Conservation (phyloP, 1,140 invertebrate genomes). For the Hesperophylax magnus region DNA sequence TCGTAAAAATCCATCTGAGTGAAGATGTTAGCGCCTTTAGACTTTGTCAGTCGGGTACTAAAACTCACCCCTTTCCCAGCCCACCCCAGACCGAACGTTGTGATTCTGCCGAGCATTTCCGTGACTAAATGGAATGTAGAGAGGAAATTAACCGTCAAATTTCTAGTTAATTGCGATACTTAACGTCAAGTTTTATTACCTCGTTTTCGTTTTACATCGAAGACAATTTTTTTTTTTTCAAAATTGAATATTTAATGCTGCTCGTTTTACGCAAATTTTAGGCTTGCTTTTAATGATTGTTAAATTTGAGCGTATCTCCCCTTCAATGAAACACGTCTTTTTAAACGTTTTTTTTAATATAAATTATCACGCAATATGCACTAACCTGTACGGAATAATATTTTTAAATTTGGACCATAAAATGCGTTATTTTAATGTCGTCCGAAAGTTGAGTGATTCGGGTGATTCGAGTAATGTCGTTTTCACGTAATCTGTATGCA, state of each 20-base stretch:
- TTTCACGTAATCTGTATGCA: no score
- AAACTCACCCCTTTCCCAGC: not conserved
- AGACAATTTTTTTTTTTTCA: slow-evolving; percentile 3
- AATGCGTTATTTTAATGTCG: no score
- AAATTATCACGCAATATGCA: no score
- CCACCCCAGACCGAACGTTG: not conserved
- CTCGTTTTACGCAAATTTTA: no score
- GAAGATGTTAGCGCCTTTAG: slow-evolving; percentile 9
- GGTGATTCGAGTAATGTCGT: no score
- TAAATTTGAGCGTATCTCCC: no score
- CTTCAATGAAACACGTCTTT: no score
- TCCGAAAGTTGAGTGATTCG: no score
- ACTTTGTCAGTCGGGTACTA: slow-evolving; percentile 1
- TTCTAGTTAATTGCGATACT: slow-evolving; percentile 18
- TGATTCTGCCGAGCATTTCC: slow-evolving; percentile 19
- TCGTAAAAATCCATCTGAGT: slow-evolving; percentile 40
- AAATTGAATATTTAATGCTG: slow-evolving; percentile 23
- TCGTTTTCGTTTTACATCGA: slow-evolving; percentile 23
- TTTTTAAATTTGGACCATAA: no score
- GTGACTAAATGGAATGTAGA: slow-evolving; percentile 10
- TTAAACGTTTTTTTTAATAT: no score
- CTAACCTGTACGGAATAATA: no score
- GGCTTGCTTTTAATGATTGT: no score
- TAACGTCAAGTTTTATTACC: slow-evolving; percentile 29
- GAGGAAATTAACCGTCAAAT: slow-evolving; percentile 29